Conservation (phyloP, 2,888 invertebrate genomes). For the Agonopterix subpropinquella region DNA sequence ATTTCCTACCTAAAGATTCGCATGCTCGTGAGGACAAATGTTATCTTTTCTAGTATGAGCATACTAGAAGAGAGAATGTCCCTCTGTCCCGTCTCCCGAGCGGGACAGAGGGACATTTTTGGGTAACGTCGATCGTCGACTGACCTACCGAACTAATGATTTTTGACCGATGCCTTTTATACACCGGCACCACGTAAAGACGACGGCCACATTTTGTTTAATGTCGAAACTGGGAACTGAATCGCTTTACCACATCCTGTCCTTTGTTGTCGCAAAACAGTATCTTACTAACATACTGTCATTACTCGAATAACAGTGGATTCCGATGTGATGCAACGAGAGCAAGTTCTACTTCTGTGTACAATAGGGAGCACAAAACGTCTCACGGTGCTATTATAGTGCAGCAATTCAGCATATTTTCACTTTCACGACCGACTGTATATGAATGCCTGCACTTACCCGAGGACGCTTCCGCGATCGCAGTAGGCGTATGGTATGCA, state of each 20-base stretch:
- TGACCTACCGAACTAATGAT: no score
- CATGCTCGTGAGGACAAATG: no score
- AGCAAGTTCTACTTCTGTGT: conserved; percentile 24
- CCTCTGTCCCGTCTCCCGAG: no score
- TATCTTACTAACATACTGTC: conserved; percentile 1
- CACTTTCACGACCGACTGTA: conserved; percentile 53
- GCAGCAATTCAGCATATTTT: conserved; percentile 48
- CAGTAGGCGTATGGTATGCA: neutral
- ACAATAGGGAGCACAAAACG: conserved; percentile 28
- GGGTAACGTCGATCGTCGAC: no score
- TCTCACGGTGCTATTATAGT: conserved; percentile 55
- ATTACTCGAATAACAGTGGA: conserved; percentile 7
- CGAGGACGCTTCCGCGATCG: conserved; percentile 1
- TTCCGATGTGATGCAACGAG: conserved; percentile 28
- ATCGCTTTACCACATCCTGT: neutral
- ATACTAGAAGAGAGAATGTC: no score
- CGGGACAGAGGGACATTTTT: no score
- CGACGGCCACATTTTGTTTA: no score
- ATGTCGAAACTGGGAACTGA: neutral
- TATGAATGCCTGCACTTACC: conserved; percentile 1
- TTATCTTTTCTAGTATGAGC: no score
- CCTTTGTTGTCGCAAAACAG: conserved; percentile 1
- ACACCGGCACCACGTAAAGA: no score
- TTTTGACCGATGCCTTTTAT: no score
- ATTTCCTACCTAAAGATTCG: no score